Evolutionary conservation across 2,797 vertebrate species (phyloP).

Genomic region (Morelia viridis): DNA sequence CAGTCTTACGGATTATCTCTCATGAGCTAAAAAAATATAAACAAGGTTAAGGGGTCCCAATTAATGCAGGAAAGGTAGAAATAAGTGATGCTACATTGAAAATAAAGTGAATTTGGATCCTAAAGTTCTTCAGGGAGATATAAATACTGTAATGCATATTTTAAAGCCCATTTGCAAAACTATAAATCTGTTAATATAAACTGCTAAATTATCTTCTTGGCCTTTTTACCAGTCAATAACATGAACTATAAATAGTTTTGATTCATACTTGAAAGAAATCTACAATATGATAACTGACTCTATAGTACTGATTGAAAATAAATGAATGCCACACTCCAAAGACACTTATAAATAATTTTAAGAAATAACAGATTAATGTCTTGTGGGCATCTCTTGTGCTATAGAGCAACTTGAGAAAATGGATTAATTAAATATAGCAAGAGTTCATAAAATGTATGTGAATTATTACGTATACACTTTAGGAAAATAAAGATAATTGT

Average conservation of each 20-base stretch:
- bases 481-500: background rate
- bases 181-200: conserved; percentile 30
- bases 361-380: conserved; percentile 18
- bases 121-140: background rate
- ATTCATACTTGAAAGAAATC: background rate
- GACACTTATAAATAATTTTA: conserved; percentile 26
- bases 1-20: background rate
- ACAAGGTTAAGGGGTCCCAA: background rate
- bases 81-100: background rate
- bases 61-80: background rate
- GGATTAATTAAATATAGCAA: conserved; percentile 32
- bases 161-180: conserved; percentile 17
- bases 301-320: conserved; percentile 33
- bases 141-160: background rate
- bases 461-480: conserved; percentile 24
- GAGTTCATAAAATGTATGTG: conserved; percentile 13
- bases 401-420: conserved; percentile 6
- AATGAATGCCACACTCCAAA: conserved; percentile 21
- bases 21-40: background rate
- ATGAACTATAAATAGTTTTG: conserved; percentile 36
- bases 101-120: background rate
- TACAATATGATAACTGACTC: background rate
- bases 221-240: conserved; percentile 19
- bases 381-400: conserved; percentile 14
- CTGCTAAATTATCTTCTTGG: conserved; percentile 28